Evolutionary conservation across 2,888 invertebrate species (phyloP), one percentile per base, ranked within the genome.

Genomic region (Archips crataeganus): DNA sequence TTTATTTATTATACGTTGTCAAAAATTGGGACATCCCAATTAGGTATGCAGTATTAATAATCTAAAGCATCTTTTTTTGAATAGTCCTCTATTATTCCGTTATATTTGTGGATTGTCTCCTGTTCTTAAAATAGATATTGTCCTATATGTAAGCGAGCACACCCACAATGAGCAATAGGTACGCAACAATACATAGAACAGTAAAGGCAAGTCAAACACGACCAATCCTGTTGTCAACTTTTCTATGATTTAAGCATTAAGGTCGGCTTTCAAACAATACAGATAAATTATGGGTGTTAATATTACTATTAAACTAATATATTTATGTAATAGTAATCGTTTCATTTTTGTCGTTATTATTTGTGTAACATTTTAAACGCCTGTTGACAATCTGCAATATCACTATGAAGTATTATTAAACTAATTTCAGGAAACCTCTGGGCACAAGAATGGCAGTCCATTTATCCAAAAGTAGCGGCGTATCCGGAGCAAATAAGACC

Each of bases 371-470:
- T 11, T 45, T 63, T 32, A 67, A 61, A 70, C 75, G 77, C 79
- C 80, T 80, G 32, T 11, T 10, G 15, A 6, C n/a, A 67, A 39
- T 42, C 8, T 1, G 72, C 61, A 64, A 70, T 10, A 57, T 1
- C 8, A 32, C 54, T 9, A 1, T 54, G 15, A 1, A 5, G 10
- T 2, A 23, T 8, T 54, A 23, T n/a, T 23, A 23, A 9, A 10
- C 34, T 54, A 63, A 59, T 87, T 87, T 74, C 87, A 96, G 96
- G 96, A 36, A 96, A 96, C 78, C 91, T 96, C 86, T 96, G 96
- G 96, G 96, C 96, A 2, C 96, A 96, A 84, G 92, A 94, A 65
- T 96, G 96, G 96, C 92, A 92, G 74, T 90, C 91, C 0, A 86
- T 92, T 13, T 94, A 89, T 70, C 86, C 93, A 47, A 89, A 95